Conservation (phyloP, 2,888 invertebrate species). For the Lasioglossum zephyrum region DNA sequence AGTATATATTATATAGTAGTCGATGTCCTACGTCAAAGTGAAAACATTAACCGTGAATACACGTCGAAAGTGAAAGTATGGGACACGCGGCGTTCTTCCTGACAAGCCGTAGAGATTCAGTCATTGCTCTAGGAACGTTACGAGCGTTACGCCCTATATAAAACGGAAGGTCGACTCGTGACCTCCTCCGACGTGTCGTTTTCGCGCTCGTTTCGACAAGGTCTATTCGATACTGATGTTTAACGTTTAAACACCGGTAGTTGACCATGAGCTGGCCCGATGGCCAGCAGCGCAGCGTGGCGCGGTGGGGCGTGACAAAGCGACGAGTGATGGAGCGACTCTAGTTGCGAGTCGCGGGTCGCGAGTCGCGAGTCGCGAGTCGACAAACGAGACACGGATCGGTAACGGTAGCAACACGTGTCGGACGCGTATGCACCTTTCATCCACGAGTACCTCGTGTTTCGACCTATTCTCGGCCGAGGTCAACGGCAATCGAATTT, state of each 20-base stretch:
- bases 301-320: neutral
- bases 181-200: conserved; percentile 75
- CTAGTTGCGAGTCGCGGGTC: neutral
- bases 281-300: neutral
- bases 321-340: neutral
- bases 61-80: no score
- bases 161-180: conserved; percentile 76
- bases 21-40: no score
- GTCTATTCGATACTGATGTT: conserved; percentile 47
- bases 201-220: conserved; percentile 70
- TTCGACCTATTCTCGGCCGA: neutral
- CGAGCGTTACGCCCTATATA: conserved; percentile 66
- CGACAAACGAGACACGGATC: neutral
- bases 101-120: neutral
- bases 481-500: neutral
- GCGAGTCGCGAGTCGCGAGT: conserved; percentile 7
- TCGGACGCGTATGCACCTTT: neutral
- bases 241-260: conserved; percentile 39
- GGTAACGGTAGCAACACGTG: neutral
- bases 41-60: no score
- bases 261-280: conserved; percentile 35
- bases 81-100: no score
- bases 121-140: conserved; percentile 1
- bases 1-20: no score
- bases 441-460: neutral